Evolutionary conservation across 2,797 vertebrate genomes (phyloP).

Genomic region (Pterois miles): DNA sequence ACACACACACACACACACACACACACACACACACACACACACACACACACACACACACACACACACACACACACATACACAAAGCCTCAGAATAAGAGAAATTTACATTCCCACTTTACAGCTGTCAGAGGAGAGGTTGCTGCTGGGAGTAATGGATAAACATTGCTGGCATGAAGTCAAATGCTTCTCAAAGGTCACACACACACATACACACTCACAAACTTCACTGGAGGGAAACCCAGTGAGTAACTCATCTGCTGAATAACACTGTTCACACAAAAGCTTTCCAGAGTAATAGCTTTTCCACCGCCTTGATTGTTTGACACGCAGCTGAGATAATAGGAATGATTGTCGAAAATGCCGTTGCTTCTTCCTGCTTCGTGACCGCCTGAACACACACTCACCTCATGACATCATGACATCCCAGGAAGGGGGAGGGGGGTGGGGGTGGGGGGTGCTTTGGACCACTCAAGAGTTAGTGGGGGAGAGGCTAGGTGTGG

Average conservation of each 20-base stretch:
- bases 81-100: constrained; percentile 7
- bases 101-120: constrained; percentile 23
- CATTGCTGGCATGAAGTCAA: constrained; percentile 54
- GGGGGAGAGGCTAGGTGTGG: neutral
- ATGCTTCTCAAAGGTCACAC: constrained; percentile 42
- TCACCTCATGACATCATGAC: constrained; percentile 21
- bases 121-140: constrained; percentile 32
- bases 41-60: constrained; percentile 7
- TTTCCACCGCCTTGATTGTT: constrained; percentile 69
- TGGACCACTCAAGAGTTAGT: constrained; percentile 23
- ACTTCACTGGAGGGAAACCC: constrained; percentile 32
- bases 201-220: neutral
- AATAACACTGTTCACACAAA: constrained; percentile 63
- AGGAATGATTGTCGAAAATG: constrained; percentile 73
- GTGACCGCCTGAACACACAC: neutral
- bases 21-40: neutral
- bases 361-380: constrained; percentile 2
- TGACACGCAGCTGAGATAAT: constrained; percentile 55
- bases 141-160: constrained; percentile 41
- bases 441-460: neutral
- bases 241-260: constrained; percentile 11
- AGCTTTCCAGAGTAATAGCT: constrained; percentile 53
- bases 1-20: neutral
- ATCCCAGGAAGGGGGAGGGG: neutral
- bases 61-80: neutral